Conservation (phyloP, 2,888 invertebrate genomes). For the Chirona hameri region DNA sequence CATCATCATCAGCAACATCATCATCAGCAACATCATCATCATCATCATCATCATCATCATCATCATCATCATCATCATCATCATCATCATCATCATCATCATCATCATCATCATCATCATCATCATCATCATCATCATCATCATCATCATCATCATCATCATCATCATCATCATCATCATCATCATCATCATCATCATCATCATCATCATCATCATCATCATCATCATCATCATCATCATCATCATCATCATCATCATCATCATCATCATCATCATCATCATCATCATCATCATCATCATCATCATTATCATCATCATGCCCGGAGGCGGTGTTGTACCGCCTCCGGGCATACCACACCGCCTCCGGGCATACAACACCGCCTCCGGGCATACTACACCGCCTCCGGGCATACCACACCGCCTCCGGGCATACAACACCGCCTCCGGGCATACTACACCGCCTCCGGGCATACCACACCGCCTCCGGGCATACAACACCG, state of each 20-base stretch:
- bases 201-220: conserved; percentile 22
- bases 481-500: too few relatives aligned
- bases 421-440: too few relatives aligned
- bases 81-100: conserved; percentile 12
- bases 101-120: conserved; percentile 22
- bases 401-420: too few relatives aligned
- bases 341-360: too few relatives aligned
- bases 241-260: conserved; percentile 22
- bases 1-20: too few relatives aligned
- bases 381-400: too few relatives aligned
- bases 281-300: conserved; percentile 22
- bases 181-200: conserved; percentile 22
- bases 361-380: too few relatives aligned
- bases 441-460: too few relatives aligned
- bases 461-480: too few relatives aligned
- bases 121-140: conserved; percentile 22
- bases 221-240: conserved; percentile 22
- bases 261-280: conserved; percentile 22
- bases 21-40: too few relatives aligned
- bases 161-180: conserved; percentile 22
- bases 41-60: conserved; percentile 22
- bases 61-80: conserved; percentile 22
- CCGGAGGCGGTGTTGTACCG: background rate
- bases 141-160: conserved; percentile 22
- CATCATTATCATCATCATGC: conserved; percentile 22